Conservation (phyloP, 30 jellyfish, hydroid and myxozoan genomes). For the Aurelia aurita region DNA sequence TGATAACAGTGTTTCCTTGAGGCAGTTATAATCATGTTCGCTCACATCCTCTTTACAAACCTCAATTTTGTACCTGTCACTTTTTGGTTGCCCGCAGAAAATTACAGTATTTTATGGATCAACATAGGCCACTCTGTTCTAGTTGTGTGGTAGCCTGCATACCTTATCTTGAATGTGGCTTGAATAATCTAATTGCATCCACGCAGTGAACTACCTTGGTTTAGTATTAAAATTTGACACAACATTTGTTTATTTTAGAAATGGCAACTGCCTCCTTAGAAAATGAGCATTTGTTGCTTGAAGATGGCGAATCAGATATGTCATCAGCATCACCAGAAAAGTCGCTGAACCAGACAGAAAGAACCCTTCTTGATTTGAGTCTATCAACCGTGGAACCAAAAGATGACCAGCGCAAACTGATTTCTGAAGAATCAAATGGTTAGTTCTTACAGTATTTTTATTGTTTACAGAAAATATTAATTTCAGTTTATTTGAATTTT, state of each 20-base stretch:
- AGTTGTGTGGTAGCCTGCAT: neutral
- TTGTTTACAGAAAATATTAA: too few species aligned
- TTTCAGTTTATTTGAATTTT: too few species aligned
- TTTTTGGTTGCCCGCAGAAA: too few species aligned
- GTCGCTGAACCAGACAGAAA: constrained; percentile 40
- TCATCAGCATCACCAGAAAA: constrained; percentile 51
- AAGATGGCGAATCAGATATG: constrained; percentile 57
- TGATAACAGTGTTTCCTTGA: too few species aligned
- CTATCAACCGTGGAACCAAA: constrained; percentile 15
- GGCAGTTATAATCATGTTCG: too few species aligned
- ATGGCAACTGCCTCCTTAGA: constrained; percentile 54
- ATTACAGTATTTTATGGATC: too few species aligned
- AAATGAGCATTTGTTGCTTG: constrained; percentile 23
- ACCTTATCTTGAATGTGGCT: neutral
- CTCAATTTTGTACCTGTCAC: too few species aligned
- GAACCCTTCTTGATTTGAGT: constrained; percentile 57
- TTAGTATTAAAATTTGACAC: too few species aligned
- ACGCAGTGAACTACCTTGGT: neutral
- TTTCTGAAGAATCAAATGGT: neutral
- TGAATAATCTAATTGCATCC: neutral
- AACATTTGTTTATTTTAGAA: constrained; percentile 5
- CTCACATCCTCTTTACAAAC: too few species aligned
- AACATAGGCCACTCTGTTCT: neutral
- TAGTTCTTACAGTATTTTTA: too few species aligned
- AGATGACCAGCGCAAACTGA: neutral